These are phyloP conservation scores for Tenualosa ilisha DNA, from an alignment of 2,797 vertebrate genomes.

Conservation along the genomic window DNA sequence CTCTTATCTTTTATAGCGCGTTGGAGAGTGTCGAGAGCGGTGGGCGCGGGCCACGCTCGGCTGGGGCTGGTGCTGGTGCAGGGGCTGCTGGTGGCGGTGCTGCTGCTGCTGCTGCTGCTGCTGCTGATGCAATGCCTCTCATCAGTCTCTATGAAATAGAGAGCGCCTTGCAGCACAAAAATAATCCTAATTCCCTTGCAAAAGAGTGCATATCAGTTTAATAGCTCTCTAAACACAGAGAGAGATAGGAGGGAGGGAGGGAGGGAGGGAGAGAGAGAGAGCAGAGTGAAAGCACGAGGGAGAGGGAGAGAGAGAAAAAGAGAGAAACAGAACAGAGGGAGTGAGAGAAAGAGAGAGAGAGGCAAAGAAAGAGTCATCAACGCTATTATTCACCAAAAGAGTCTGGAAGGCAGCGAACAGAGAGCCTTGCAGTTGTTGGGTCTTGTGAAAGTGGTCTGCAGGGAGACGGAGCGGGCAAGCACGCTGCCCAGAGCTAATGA, in stretches of 20 bases:
- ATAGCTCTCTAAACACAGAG: background rate
- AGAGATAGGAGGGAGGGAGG: background rate
- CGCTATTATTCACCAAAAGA: background rate
- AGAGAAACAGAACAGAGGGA: constrained; percentile 4
- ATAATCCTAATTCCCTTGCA: background rate
- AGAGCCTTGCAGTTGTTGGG: background rate
- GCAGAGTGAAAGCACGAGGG: background rate
- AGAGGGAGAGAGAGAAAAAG: background rate
- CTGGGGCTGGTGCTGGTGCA: background rate
- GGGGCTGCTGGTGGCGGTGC: background rate
- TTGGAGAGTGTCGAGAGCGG: background rate
- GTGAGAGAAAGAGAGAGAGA: background rate
- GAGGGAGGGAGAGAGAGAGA: background rate
- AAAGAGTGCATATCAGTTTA: background rate
- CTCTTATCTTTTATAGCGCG: background rate
- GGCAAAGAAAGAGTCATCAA: background rate
- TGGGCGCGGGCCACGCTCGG: background rate
- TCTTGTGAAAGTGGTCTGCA: background rate
- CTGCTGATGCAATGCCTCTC: background rate
- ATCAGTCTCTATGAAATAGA: background rate
- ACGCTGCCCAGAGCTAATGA: constrained; percentile 18
- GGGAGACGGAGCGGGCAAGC: background rate
- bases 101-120: background rate
- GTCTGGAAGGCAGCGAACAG: background rate
- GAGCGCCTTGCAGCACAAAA: too few species aligned